Evolutionary conservation across 2,797 vertebrate species (phyloP), one percentile per base, ranked within the genome.

Genomic region (Toxotes lorentzi): DNA sequence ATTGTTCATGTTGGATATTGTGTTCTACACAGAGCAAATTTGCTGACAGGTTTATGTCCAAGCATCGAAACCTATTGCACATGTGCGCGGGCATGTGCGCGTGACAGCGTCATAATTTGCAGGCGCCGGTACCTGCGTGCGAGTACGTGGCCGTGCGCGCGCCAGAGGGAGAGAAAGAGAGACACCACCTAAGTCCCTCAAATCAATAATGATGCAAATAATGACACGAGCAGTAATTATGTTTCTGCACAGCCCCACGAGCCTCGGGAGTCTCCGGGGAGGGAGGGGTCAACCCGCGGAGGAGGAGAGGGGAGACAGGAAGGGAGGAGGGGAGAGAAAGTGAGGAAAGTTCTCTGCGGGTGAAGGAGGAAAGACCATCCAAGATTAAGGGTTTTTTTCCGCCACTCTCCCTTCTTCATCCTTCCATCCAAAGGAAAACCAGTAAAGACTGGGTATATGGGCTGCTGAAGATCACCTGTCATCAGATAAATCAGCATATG

Each of bases 301-400:
- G 11, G 45, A 21, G 41, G 21, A 32, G 70, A 48, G 43, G 35
- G 45, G 32, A 32, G 23, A 45, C 7, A 43, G 60, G 30, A 66
- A 70, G 66, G 43, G 13, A 70, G 79, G 70, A 79, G 84, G 71
- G 77, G 72, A 81, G 85, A 85, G 88, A 90, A 86, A 89, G 87
- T 89, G 82, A 85, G 78, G 79, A 70, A 82, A 87, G 80, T 70
- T 84, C n/a, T 87, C 32, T 53, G 82, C 3, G 56, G 76, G 79
- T 85, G 86, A 87, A 79, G 50, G 48, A 85, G 38, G 41, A 78
- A 67, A 70, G 70, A 86, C 73, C 73, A 73, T 69, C 64, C 7
- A 34, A 77, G 19, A 68, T 56, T 45, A 51, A 61, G 56, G 19
- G 9, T 13, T 64, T 47, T 75, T 34, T n/a, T 23, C 17, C 14